Evolutionary conservation across 2,797 vertebrate genomes (phyloP).

Genomic region (Phrynocephalus guinanensis): DNA sequence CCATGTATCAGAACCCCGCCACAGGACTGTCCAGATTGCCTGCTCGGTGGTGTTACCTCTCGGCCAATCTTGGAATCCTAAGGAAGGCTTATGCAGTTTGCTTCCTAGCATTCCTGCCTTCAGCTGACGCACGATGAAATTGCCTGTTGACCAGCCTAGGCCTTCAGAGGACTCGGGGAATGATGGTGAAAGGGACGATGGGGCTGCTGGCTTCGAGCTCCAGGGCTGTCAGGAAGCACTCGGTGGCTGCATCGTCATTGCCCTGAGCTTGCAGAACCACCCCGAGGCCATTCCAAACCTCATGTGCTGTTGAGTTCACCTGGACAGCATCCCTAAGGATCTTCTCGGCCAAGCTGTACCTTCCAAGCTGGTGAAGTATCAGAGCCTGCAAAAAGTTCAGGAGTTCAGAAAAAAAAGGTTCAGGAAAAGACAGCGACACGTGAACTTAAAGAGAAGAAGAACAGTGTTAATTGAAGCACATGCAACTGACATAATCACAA

Average conservation of each 20-base stretch:
- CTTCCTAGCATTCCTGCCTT: constrained; percentile 27
- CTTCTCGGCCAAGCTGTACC: constrained; percentile 94
- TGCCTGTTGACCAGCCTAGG: background rate
- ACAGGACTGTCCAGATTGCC: constrained; percentile 15
- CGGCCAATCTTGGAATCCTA: constrained; percentile 45
- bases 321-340: constrained; percentile 95
- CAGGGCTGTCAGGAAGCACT: constrained; percentile 96
- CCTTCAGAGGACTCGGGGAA: constrained; percentile 89
- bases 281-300: constrained; percentile 96
- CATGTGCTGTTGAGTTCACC: constrained; percentile 95
- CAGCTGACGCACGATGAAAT: background rate
- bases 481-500: background rate
- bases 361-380: constrained; percentile 95
- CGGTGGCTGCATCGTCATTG: constrained; percentile 90
- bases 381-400: constrained; percentile 83
- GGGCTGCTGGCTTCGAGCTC: constrained; percentile 98
- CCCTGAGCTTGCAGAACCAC: constrained; percentile 98
- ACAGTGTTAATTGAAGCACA: background rate
- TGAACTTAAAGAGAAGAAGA: background rate
- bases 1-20: constrained; percentile 14
- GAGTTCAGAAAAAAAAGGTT: constrained; percentile 73
- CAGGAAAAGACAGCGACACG: background rate
- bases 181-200: constrained; percentile 95
- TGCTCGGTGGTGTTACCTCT: constrained; percentile 47
- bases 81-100: constrained; percentile 26